Evolutionary conservation across 1,140 invertebrate genomes (phyloP).

Genomic region (Drosophila ironensis): DNA sequence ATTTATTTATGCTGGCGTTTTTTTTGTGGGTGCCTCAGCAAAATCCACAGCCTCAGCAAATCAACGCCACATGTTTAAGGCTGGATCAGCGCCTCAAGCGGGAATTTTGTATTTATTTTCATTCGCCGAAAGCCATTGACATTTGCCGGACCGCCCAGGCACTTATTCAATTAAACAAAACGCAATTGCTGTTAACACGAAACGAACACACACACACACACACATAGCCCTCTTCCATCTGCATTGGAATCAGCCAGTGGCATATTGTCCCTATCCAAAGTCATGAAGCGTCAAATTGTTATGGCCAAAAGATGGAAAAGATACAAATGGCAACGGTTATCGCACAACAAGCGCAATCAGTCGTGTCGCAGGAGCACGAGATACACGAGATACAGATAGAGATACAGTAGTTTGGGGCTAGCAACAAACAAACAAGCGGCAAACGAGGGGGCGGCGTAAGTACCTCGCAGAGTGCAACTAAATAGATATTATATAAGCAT

Average conservation of each 20-base stretch:
- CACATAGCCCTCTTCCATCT: constrained; percentile 17
- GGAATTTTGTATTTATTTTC: constrained; percentile 35
- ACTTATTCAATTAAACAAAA: constrained; percentile 77
- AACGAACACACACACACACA: constrained; percentile 13
- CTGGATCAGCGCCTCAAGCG: constrained; percentile 13
- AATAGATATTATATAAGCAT: constrained; percentile 80
- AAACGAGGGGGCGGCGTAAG: constrained; percentile 48
- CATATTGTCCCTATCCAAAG: constrained; percentile 47
- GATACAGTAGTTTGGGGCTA: neutral
- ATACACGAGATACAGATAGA: constrained; percentile 7
- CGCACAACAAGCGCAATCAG: constrained; percentile 70
- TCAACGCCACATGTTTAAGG: constrained; percentile 51
- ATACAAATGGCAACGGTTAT: constrained; percentile 75
- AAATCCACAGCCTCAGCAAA: constrained; percentile 68
- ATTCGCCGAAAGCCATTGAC: constrained; percentile 48
- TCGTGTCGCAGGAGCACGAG: constrained; percentile 52
- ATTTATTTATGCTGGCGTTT: no score
- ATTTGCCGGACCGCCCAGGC: constrained; percentile 36
- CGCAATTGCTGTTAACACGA: constrained; percentile 50
- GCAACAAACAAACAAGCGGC: constrained; percentile 20
- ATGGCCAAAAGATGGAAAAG: constrained; percentile 69
- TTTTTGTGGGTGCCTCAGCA: neutral
- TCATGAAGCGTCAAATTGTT: constrained; percentile 81
- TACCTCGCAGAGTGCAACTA: constrained; percentile 75
- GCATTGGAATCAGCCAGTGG: neutral